These are phyloP conservation scores for Probaryconus sp. DNA, from an alignment of 1,140 invertebrate genomes.

Conservation along the genomic window DNA sequence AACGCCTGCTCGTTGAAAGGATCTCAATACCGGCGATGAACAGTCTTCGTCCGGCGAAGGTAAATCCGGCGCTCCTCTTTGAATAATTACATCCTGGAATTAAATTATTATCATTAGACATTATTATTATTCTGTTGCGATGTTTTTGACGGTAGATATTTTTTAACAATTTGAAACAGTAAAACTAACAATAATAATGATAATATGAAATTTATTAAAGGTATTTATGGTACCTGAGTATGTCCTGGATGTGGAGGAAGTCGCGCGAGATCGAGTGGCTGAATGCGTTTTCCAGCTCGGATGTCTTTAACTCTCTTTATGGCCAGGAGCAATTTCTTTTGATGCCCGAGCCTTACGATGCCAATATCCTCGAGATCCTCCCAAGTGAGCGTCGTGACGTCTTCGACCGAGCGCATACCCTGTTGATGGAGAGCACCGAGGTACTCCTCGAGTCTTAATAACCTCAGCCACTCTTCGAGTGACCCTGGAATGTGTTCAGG, in stretches of 20 bases:
- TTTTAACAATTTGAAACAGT: too few relatives aligned
- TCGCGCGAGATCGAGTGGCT: constrained; percentile 80
- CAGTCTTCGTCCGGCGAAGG: constrained; percentile 77
- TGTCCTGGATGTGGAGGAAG: constrained; percentile 80
- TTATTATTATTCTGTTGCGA: background rate
- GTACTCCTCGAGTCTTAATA: constrained; percentile 95
- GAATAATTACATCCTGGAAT: constrained; percentile 74
- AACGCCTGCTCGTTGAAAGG: constrained; percentile 70
- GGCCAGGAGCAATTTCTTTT: constrained; percentile 98
- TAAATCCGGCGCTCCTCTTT: constrained; percentile 72
- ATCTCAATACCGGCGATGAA: constrained; percentile 75
- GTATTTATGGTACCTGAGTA: too few relatives aligned
- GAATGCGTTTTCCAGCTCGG: constrained; percentile 89
- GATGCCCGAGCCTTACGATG: constrained; percentile 95
- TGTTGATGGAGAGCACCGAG: constrained; percentile 91
- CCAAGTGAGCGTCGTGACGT: constrained; percentile 96
- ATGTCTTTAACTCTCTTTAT: constrained; percentile 98
- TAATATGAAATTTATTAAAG: too few relatives aligned
- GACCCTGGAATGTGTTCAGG: constrained; percentile 95
- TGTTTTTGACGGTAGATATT: background rate
- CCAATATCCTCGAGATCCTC: constrained; percentile 99
- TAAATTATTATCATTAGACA: background rate
- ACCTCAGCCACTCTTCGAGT: constrained; percentile 94
- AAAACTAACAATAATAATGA: too few relatives aligned
- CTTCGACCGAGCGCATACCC: constrained; percentile 95